phyloP scores from a whole-genome alignment of 2,113 vertebrate genomes.

The Sylvietta virens region DNA sequence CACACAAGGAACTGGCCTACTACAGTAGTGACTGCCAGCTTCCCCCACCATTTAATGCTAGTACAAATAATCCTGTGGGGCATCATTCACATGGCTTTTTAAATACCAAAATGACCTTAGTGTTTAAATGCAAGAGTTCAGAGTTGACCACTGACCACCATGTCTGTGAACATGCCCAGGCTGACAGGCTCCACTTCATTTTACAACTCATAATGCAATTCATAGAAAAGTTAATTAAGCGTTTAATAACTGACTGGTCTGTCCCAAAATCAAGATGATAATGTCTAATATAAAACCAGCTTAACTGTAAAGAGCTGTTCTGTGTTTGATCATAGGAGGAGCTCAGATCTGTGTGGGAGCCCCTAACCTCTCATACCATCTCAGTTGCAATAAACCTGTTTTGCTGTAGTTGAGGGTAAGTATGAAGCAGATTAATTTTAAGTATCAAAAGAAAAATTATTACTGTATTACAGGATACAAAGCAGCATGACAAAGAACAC shows the following conservation, averaged over 20 bases:
- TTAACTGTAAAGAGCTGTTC: not conserved
- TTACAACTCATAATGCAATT: not conserved
- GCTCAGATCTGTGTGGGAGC: not conserved
- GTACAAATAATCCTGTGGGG: not conserved
- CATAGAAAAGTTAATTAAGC: not conserved
- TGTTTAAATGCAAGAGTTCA: not conserved
- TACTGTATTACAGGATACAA: not conserved
- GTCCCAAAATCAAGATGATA: not conserved
- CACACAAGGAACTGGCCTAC: not conserved
- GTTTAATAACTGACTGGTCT: not conserved
- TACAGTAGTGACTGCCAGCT: not conserved
- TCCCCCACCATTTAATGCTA: too few relatives aligned
- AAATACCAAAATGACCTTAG: not conserved
- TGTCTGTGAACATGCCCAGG: accelerated
- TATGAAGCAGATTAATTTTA: not conserved
- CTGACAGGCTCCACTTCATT: not conserved
- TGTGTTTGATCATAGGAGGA: not conserved
- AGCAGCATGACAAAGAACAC: not conserved
- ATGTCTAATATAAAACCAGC: not conserved
- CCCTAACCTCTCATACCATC: accelerated
- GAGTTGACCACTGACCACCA: not conserved
- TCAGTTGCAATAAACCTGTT: not conserved
- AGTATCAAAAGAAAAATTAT: not conserved
- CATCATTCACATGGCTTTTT: not conserved
- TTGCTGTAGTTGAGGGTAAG: not conserved